phyloP scores from a whole-genome alignment of 2,888 invertebrate species.

The Eudemis profundana region DNA sequence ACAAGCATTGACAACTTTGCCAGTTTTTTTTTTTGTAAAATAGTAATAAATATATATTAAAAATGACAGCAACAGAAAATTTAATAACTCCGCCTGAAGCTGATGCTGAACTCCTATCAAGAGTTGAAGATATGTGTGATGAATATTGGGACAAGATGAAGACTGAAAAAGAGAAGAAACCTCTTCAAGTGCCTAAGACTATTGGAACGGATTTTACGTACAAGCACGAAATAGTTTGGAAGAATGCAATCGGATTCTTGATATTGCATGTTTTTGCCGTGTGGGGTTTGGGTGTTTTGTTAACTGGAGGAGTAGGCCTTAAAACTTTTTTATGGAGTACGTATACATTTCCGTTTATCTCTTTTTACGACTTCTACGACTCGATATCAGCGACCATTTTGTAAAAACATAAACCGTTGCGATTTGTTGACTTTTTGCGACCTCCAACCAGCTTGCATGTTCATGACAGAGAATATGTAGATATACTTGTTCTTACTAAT shows the following conservation, averaged over 20 bases:
- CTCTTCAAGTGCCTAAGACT: slow-evolving; percentile 49
- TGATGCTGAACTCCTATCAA: slow-evolving; percentile 18
- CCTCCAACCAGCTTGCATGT: too few relatives aligned
- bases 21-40: neutral
- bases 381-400: too few relatives aligned
- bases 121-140: neutral
- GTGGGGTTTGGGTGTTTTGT: slow-evolving; percentile 66
- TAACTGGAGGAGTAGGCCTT: slow-evolving; percentile 54
- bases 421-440: too few relatives aligned
- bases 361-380: neutral
- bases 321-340: slow-evolving; percentile 45
- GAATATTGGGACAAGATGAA: neutral
- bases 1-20: neutral
- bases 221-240: slow-evolving; percentile 86
- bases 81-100: slow-evolving; percentile 7
- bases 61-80: slow-evolving; percentile 40
- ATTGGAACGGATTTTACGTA: slow-evolving; percentile 67
- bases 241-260: slow-evolving; percentile 86
- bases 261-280: slow-evolving; percentile 78
- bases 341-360: slow-evolving; percentile 25
- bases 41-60: slow-evolving; percentile 1
- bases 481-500: too few relatives aligned
- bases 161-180: slow-evolving; percentile 31
- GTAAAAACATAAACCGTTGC: too few relatives aligned
- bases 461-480: too few relatives aligned